Percentiles rank a stretch among this genome's conserved stretches.
These are phyloP conservation scores for Agrenia bidenticulata DNA, from an alignment of 2,888 invertebrate species.

Conservation along the genomic window DNA sequence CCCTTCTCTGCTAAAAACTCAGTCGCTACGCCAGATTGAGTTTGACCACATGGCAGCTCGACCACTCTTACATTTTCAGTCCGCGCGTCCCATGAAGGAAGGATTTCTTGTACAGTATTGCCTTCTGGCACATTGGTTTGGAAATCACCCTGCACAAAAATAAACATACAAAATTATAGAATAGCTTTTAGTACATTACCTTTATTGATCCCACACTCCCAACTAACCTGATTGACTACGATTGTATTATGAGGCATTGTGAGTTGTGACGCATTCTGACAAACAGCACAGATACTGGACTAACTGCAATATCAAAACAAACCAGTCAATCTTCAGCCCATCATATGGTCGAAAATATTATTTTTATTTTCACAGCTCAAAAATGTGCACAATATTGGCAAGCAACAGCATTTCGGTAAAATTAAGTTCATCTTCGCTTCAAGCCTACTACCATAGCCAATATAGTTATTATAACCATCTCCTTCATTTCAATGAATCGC, in stretches of 20 bases:
- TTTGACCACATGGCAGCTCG: slow-evolving; percentile 37
- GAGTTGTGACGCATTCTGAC: slow-evolving; percentile 52
- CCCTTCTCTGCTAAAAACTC: slow-evolving; percentile 32
- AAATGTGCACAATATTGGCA: too few relatives aligned
- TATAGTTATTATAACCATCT: too few relatives aligned
- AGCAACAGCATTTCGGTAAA: too few relatives aligned
- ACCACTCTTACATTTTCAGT: slow-evolving; percentile 34
- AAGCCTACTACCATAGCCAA: too few relatives aligned
- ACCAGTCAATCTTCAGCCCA: too few relatives aligned
- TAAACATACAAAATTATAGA: too few relatives aligned
- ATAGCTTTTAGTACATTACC: too few relatives aligned
- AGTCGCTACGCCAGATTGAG: slow-evolving; percentile 37
- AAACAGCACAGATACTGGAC: slow-evolving; percentile 34
- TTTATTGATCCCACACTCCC: too few relatives aligned
- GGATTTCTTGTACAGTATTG: slow-evolving; percentile 49
- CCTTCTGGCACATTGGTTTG: slow-evolving; percentile 53
- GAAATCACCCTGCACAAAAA: slow-evolving; percentile 46
- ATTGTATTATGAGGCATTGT: slow-evolving; percentile 53
- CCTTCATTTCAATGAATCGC: too few relatives aligned
- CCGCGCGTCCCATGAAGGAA: slow-evolving; percentile 34
- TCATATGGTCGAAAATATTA: too few relatives aligned
- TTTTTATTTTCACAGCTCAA: too few relatives aligned
- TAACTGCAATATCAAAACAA: slow-evolving; percentile 3
- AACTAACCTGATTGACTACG: slow-evolving; percentile 53
- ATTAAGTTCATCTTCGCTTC: too few relatives aligned